Percentiles rank a stretch among this genome's conserved stretches.
Conservation (phyloP, 2,888 invertebrate genomes). For the Chloroclysta siterata region DNA sequence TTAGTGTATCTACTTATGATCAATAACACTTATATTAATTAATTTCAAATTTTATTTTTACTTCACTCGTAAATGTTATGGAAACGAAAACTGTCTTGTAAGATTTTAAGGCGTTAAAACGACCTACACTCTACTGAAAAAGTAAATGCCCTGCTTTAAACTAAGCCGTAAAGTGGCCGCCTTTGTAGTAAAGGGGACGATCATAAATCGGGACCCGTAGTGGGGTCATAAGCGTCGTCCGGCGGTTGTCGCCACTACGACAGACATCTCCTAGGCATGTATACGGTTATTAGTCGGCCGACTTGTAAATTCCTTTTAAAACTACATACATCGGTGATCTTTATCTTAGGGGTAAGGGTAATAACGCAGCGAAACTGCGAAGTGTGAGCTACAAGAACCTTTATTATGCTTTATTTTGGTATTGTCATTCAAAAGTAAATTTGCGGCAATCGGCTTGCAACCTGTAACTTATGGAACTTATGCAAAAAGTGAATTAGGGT, state of each 20-base stretch:
- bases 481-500: neutral
- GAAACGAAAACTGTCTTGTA: conserved; percentile 9
- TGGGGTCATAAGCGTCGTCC: conserved; percentile 72
- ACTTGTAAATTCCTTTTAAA: conserved; percentile 75
- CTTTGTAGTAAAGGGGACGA: conserved; percentile 68
- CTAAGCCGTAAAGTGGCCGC: conserved; percentile 77
- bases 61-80: conserved; percentile 2
- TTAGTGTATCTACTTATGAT: too few species aligned
- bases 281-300: conserved; percentile 72
- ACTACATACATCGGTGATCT: conserved; percentile 66
- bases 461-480: neutral
- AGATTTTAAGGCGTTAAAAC: conserved; percentile 31
- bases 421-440: neutral
- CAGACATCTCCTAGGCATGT: conserved; percentile 69
- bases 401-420: neutral
- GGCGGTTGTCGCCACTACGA: conserved; percentile 58
- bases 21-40: too few species aligned
- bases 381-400: neutral
- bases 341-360: conserved; percentile 62
- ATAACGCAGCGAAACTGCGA: conserved; percentile 53
- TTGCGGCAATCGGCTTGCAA: neutral
- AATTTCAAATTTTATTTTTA: neutral
- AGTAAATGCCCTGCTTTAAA: conserved; percentile 67
- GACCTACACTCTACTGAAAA: conserved; percentile 38
- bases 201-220: conserved; percentile 72